Evolutionary conservation across 2,888 invertebrate species (phyloP).

Genomic region (Dusona sp.): DNA sequence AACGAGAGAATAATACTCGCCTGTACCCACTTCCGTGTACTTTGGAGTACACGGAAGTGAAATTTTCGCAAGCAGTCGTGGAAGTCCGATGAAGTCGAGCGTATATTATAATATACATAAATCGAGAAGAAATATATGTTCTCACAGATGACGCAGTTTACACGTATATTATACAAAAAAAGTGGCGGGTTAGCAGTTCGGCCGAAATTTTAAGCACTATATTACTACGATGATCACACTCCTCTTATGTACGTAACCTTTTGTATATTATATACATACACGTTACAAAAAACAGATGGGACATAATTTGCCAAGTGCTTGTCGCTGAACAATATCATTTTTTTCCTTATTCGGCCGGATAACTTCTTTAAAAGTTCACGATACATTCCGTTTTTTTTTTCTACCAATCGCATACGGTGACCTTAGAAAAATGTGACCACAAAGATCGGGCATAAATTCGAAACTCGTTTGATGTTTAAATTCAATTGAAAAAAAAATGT

Average conservation of each 20-base stretch:
- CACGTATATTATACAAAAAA: conserved; percentile 5
- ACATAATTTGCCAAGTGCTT: conserved; percentile 30
- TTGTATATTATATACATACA: conserved; percentile 31
- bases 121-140: conserved; percentile 38
- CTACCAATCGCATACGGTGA: not conserved
- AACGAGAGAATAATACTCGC: conserved; percentile 11
- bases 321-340: conserved; percentile 3
- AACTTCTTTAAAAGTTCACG: not conserved
- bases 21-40: no score
- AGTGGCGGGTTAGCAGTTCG: not conserved
- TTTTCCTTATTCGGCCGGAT: not conserved
- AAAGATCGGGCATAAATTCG: not conserved
- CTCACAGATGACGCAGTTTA: conserved; percentile 45
- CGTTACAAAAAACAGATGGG: conserved; percentile 52
- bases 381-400: not conserved
- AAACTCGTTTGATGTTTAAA: not conserved
- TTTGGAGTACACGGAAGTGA: conserved; percentile 29
- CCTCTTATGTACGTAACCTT: conserved; percentile 38
- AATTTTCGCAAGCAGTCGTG: conserved; percentile 5
- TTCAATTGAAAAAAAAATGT: not conserved
- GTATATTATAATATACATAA: conserved; percentile 30
- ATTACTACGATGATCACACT: conserved; percentile 18
- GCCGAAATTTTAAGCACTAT: conserved; percentile 37
- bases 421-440: no score
- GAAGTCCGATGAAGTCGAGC: not conserved